Evolutionary conservation across 2,888 invertebrate species (phyloP), one percentile per base, ranked within the genome.

Genomic region (Morpho deidamia): DNA sequence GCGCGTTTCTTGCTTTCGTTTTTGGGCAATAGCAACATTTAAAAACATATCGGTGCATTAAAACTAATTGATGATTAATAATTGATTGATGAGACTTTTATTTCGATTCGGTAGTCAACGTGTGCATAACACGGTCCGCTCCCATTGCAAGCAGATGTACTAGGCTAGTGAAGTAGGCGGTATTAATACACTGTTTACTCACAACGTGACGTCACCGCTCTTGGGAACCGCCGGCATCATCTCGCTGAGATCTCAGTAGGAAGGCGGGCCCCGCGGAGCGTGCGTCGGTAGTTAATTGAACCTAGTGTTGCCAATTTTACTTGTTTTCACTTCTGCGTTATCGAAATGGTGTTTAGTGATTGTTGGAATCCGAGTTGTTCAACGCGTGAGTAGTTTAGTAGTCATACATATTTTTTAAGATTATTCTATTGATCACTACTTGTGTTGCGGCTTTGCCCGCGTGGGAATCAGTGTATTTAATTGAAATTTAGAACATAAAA

Each of bases 311-410:
- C 23, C 23, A 23, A 23, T 23, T 23, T 23, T 23, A 23, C 23
- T 23, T 23, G 37, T 37, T 37, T 37, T 3, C 3, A n/a, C 8
- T 48, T 44, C 32, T 38, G 14, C n/a, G n/a, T 37, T 11, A 32
- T 49, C 38, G 55, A 49, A 59, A 86, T 86, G 86, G 84, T 85
- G 59, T 85, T 88, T 59, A 82, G 78, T 53, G 86, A 88, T 58
- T 88, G 87, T 61, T 84, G 81, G 80, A 78, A 69, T 23, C 73
- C 73, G 8, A 72, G 63, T 45, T 79, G 81, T 51, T 62, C 76
- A 0, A 70, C 54, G 32, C 48, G 84, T 80, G 66, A 71, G 77
- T 83, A 23, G 23, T 23, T 14, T n/a, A n/a, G n/a, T n/a, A 4
- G 1, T 23, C 5, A 23, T 23, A 23, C 23, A 1, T 23, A 23